A percentile compares a stretch with the other conserved stretches of the same genome.
phyloP scores from a whole-genome alignment of 2,113 vertebrate species.

The Agelaius phoeniceus region DNA sequence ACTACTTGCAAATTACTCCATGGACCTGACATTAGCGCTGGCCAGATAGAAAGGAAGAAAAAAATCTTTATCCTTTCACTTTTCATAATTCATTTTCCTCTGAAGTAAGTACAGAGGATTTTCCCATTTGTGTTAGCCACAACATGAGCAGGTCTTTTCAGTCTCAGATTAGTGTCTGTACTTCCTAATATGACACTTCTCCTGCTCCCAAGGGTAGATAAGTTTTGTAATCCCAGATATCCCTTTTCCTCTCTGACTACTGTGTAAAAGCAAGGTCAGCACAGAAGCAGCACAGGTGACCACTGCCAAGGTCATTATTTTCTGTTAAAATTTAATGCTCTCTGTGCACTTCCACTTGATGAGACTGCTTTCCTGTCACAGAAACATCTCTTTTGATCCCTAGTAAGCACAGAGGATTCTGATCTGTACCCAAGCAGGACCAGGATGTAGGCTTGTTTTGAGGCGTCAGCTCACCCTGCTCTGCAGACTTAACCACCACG shows the following conservation, averaged over 20 bases:
- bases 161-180: not conserved
- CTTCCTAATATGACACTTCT: not conserved
- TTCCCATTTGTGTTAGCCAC: not conserved
- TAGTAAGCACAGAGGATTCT: not conserved
- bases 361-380: not conserved
- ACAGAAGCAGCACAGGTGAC: not conserved
- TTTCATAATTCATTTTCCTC: not conserved
- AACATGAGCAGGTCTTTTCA: not conserved
- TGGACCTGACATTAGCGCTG: not conserved
- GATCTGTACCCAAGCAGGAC: not conserved
- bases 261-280: not conserved
- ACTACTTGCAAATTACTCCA: accelerated
- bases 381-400: not conserved
- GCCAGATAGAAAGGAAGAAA: not conserved
- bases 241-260: not conserved
- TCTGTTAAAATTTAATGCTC: not conserved
- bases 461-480: not conserved
- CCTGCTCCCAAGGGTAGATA: not conserved
- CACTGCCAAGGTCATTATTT: not conserved
- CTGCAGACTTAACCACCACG: not conserved
- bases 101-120: not conserved
- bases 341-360: not conserved
- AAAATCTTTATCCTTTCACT: not conserved
- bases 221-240: not conserved
- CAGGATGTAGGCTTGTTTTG: accelerated